Conservation (phyloP, 2,113 vertebrate species). For the Redunca redunca region DNA sequence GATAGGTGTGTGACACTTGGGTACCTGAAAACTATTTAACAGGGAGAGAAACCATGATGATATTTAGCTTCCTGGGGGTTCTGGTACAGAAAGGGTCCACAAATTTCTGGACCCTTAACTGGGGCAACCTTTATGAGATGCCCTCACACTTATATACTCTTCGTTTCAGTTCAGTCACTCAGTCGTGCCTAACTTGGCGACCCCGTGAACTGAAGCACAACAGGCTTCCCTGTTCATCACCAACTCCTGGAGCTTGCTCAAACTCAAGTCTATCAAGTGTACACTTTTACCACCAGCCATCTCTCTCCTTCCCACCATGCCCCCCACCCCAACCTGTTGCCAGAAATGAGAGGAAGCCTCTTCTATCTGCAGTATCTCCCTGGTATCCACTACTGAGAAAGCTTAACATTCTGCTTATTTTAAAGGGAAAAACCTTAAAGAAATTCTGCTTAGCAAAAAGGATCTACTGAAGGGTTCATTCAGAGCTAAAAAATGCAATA, state of each 20-base stretch:
- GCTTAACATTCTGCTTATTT: not conserved
- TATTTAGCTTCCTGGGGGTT: not conserved
- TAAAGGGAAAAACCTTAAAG: not conserved
- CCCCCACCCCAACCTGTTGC: accelerated
- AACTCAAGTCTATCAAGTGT: not conserved
- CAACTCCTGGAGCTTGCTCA: not conserved
- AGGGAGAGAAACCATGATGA: not conserved
- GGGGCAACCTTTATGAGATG: no score
- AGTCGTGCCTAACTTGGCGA: not conserved
- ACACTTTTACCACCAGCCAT: not conserved
- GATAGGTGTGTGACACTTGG: not conserved
- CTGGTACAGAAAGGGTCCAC: not conserved
- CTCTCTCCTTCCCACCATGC: not conserved
- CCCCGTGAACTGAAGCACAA: not conserved
- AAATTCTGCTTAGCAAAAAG: not conserved
- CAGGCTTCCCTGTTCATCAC: not conserved
- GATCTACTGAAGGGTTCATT: not conserved
- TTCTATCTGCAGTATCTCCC: not conserved
- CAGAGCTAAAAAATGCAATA: not conserved
- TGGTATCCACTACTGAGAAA: not conserved
- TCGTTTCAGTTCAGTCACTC: not conserved
- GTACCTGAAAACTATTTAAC: not conserved
- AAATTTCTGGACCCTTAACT: not conserved
- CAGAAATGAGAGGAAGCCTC: not conserved
- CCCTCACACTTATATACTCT: not conserved